Conservation (phyloP, 2,113 vertebrate genomes). For the Choloepus hoffmanni region DNA sequence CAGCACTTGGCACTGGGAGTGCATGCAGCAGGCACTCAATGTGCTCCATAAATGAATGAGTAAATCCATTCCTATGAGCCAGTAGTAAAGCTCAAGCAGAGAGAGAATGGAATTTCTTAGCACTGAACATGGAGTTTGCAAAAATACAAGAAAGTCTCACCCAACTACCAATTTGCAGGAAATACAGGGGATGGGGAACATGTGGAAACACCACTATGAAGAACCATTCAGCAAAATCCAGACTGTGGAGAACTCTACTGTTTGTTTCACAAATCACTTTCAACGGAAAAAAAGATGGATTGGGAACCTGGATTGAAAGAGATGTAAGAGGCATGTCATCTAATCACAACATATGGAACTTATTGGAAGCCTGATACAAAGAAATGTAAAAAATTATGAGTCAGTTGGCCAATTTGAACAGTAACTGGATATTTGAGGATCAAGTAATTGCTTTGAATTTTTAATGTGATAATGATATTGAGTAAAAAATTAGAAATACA, state of each 20-base stretch:
- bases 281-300: background rate
- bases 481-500: background rate
- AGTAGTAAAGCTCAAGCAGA: background rate
- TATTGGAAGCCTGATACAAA: background rate
- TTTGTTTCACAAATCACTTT: constrained; percentile 5
- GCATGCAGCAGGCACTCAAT: background rate
- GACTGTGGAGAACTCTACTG: background rate
- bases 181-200: background rate
- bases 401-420: background rate
- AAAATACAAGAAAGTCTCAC: background rate
- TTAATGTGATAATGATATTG: background rate
- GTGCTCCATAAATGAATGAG: background rate
- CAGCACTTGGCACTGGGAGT: background rate
- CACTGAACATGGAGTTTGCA: background rate
- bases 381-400: background rate
- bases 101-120: background rate
- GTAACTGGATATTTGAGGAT: background rate
- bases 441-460: constrained; percentile 21
- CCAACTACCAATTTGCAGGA: background rate
- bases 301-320: background rate
- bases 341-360: background rate
- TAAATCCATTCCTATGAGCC: background rate
- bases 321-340: background rate
- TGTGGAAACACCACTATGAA: background rate
- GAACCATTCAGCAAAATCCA: background rate